Evolutionary conservation across 1,140 invertebrate species (phyloP).

Genomic region (Sarcophaga peregrina): DNA sequence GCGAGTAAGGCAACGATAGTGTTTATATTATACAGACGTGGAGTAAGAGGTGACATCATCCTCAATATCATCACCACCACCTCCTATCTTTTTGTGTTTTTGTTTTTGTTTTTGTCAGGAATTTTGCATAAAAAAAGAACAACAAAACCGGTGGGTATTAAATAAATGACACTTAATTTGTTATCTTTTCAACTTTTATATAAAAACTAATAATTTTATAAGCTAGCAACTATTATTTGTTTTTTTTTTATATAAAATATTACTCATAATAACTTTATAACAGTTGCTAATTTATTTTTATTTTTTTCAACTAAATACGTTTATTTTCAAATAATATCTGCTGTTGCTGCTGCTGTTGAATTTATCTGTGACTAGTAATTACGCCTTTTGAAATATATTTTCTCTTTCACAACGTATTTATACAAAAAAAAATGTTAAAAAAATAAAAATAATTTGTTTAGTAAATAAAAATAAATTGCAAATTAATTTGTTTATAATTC

Average conservation of each 20-base stretch:
- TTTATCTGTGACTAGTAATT: no score
- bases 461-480: no score
- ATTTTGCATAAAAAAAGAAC: no score
- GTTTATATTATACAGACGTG: not conserved
- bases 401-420: no score
- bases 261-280: not conserved
- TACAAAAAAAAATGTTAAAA: no score
- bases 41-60: not conserved
- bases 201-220: not conserved
- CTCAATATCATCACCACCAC: not conserved
- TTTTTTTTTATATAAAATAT: not conserved
- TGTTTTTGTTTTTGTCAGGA: not conserved
- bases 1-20: not conserved
- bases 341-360: no score
- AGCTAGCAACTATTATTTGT: not conserved
- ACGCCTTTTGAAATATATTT: no score
- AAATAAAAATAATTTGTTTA: no score
- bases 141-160: not conserved
- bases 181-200: constrained; percentile 12
- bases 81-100: not conserved
- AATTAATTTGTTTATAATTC: no score
- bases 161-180: constrained; percentile 15
- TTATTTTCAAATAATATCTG: no score
- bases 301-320: not conserved
- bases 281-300: not conserved